These are phyloP conservation scores for Gallinago jamesoni DNA, from an alignment of 2,113 vertebrate genomes.

Conservation along the genomic window DNA sequence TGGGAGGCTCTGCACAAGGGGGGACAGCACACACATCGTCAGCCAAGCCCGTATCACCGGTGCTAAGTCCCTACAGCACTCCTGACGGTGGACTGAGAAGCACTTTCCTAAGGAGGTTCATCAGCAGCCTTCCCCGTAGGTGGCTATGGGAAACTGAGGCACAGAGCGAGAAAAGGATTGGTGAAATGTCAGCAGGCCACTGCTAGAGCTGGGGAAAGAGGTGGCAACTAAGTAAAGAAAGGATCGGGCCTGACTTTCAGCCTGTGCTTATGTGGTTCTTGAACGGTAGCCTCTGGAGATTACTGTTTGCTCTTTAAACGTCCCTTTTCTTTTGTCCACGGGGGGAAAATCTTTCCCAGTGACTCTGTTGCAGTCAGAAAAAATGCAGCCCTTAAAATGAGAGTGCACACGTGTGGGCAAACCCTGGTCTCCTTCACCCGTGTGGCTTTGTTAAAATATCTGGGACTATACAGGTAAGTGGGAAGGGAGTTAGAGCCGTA, in stretches of 20 bases:
- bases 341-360: neutral
- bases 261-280: neutral
- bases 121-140: neutral
- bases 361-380: neutral
- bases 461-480: neutral
- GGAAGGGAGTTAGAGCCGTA: neutral
- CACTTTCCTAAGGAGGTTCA: neutral
- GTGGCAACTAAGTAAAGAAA: neutral
- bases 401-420: neutral
- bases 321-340: neutral
- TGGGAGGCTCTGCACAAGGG: neutral
- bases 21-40: neutral
- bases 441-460: neutral
- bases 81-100: neutral
- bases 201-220: neutral
- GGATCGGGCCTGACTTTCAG: neutral
- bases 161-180: neutral
- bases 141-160: conserved; percentile 8
- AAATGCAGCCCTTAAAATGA: neutral
- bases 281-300: neutral
- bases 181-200: neutral
- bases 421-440: neutral
- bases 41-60: fast-evolving
- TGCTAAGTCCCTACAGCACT: neutral
- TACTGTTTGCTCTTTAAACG: neutral